Conservation (phyloP, 2,113 vertebrate species). For the Budorcas taxicolor region DNA sequence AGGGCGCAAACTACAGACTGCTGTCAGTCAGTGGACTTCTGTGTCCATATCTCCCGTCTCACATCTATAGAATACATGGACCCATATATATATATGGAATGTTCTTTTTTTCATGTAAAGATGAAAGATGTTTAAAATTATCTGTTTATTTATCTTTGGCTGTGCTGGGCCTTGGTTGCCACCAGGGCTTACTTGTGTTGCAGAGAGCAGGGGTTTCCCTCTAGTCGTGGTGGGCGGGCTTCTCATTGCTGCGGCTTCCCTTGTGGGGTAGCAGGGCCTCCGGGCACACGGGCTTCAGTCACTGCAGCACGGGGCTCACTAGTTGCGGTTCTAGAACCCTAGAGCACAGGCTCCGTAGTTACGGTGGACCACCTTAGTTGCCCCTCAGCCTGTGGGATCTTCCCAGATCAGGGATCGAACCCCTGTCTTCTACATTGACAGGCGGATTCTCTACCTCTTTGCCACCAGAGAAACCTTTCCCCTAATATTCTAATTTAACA, state of each 20-base stretch:
- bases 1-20: not conserved
- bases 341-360: not conserved
- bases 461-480: not conserved
- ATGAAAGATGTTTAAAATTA: not conserved
- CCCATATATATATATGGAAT: not conserved
- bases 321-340: fast-evolving
- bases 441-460: not conserved
- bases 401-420: not conserved
- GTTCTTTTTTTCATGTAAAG: not conserved
- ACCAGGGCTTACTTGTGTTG: not conserved
- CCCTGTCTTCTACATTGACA: not conserved
- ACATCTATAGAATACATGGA: not conserved
- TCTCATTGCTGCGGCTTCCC: not conserved
- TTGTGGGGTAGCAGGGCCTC: not conserved
- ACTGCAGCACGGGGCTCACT: not conserved
- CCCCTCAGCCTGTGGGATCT: not conserved
- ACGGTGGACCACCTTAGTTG: not conserved
- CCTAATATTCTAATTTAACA: not conserved
- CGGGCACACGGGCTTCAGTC: not conserved
- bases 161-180: not conserved
- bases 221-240: not conserved
- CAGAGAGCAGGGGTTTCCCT: not conserved
- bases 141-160: not conserved
- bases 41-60: not conserved
- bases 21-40: not conserved